phyloP scores from a whole-genome alignment of 2,113 vertebrate species.

The Rhizomys pruinosus region DNA sequence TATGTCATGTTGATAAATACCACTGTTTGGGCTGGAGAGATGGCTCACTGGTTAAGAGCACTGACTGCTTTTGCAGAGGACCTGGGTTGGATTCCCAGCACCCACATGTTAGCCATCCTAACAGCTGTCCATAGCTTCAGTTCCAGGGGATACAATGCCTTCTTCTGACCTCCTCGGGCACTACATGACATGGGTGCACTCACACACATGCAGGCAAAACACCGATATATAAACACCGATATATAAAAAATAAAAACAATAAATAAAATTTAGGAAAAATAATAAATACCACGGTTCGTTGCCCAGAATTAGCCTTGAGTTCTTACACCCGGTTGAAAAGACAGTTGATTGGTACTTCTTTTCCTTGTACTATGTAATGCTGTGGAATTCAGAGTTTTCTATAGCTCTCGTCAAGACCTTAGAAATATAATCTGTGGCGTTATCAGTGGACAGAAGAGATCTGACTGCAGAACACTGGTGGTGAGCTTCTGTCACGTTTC shows the following conservation, averaged over 20 bases:
- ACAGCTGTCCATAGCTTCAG: neutral
- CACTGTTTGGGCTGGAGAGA: no score
- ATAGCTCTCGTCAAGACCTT: neutral
- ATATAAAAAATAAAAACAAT: neutral
- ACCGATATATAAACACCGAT: no score
- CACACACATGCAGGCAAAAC: neutral
- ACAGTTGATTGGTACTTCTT: neutral
- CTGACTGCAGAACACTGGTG: neutral
- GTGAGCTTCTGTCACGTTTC: neutral
- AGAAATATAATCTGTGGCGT: neutral
- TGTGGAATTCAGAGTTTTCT: neutral
- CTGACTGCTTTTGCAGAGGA: no score
- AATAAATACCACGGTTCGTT: no score
- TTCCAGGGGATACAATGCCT: neutral
- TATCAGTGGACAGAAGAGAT: neutral
- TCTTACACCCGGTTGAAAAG: neutral
- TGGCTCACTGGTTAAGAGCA: no score
- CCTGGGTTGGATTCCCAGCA: no score
- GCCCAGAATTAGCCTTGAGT: neutral
- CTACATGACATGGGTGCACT: neutral
- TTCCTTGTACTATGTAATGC: neutral
- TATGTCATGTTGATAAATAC: neutral
- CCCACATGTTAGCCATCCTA: no score
- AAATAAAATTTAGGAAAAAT: neutral
- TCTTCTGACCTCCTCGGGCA: neutral